Percentiles rank a stretch among this genome's conserved stretches.
phyloP scores from a whole-genome alignment of 2,797 vertebrate species.

The Poeciliopsis presidionis region DNA sequence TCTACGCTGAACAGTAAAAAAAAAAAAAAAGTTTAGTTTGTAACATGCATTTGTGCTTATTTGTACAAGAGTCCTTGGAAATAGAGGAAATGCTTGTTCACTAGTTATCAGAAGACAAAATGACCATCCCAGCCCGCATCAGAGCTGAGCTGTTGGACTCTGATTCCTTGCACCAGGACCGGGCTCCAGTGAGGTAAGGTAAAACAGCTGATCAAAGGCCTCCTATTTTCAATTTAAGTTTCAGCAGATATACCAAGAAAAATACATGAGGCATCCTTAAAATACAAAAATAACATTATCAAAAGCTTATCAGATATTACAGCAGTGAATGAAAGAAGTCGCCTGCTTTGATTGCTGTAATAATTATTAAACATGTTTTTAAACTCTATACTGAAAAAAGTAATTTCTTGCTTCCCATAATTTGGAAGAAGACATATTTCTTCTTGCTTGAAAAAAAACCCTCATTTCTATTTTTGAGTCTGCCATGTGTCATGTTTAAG shows the following conservation, averaged over 20 bases:
- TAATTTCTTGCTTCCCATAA: neutral
- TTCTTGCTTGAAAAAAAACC: neutral
- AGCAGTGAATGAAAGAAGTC: slow-evolving; percentile 20
- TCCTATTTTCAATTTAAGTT: slow-evolving; percentile 17
- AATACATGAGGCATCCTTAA: slow-evolving; percentile 37
- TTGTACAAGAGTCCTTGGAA: slow-evolving; percentile 31
- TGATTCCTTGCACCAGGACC: slow-evolving; percentile 29
- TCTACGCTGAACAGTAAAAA: slow-evolving; percentile 32
- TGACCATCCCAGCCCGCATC: slow-evolving; percentile 53
- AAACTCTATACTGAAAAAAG: neutral
- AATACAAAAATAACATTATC: slow-evolving; percentile 36
- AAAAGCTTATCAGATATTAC: slow-evolving; percentile 47
- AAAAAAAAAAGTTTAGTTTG: slow-evolving; percentile 5
- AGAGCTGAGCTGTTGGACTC: slow-evolving; percentile 30
- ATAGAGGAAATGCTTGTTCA: slow-evolving; percentile 26
- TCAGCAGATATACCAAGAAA: slow-evolving; percentile 45
- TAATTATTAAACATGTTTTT: slow-evolving; percentile 8
- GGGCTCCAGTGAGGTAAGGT: slow-evolving; percentile 64
- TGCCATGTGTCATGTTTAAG: neutral
- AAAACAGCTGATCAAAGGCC: slow-evolving; percentile 24
- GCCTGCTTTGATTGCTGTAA: slow-evolving; percentile 12
- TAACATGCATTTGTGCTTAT: slow-evolving; percentile 20
- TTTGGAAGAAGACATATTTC: slow-evolving; percentile 7
- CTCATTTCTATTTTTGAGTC: neutral
- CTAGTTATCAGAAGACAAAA: slow-evolving; percentile 45